Evolutionary conservation across 2,797 vertebrate species (phyloP).

Genomic region (Anisognathus igniventris): DNA sequence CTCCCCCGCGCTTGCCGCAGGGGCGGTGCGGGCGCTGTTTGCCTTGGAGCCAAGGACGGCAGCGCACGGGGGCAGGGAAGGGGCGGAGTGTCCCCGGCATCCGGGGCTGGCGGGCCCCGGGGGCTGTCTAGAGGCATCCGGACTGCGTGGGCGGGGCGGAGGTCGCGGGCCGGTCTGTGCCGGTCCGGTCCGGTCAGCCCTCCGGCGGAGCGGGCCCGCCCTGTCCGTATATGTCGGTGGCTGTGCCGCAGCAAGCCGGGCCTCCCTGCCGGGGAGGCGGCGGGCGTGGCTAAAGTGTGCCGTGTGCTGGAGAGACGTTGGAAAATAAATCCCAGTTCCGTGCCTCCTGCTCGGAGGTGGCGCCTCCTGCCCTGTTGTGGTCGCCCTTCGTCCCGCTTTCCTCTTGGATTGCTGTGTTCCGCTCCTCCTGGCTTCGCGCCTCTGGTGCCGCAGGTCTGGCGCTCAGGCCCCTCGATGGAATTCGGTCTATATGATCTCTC

Average conservation of each 20-base stretch:
- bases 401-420: accelerated
- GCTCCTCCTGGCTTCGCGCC: accelerated
- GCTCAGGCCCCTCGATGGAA: accelerated
- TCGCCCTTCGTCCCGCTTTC: neutral
- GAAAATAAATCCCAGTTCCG: neutral
- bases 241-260: neutral
- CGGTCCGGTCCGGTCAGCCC: neutral
- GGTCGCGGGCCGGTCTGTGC: neutral
- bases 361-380: neutral
- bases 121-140: neutral
- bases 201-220: neutral
- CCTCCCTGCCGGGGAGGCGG: accelerated
- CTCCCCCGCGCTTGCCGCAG: neutral
- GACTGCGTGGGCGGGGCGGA: neutral
- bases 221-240: accelerated
- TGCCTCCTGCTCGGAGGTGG: neutral
- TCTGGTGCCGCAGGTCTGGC: accelerated
- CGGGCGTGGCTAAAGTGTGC: neutral
- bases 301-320: accelerated
- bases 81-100: neutral
- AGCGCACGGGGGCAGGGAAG: neutral
- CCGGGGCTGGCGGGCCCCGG: neutral
- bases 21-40: neutral
- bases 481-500: accelerated
- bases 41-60: accelerated